Percentiles rank a stretch among this genome's conserved stretches.
Evolutionary conservation across 2,113 vertebrate species (phyloP).

Genomic region (Dicentrarchus labrax): DNA sequence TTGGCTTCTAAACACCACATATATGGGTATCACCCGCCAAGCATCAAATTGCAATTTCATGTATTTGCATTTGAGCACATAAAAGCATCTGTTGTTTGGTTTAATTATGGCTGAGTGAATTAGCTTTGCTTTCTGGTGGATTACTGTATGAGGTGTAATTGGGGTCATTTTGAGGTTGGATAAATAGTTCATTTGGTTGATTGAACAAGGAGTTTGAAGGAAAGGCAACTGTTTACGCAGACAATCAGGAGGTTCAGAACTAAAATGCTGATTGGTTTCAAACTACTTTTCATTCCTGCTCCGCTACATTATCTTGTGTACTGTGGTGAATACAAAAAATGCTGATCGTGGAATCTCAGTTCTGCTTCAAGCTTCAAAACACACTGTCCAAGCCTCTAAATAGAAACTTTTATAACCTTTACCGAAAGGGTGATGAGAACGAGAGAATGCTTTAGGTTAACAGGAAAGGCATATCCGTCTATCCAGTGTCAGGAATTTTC

Average conservation of each 20-base stretch:
- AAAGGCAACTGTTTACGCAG: conserved; percentile 14
- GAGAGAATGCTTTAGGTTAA: neutral
- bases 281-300: neutral
- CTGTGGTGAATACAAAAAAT: conserved; percentile 45
- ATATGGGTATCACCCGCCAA: conserved; percentile 1
- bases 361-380: conserved; percentile 62
- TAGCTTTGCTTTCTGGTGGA: conserved; percentile 40
- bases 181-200: conserved; percentile 23
- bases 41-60: conserved; percentile 52
- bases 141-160: conserved; percentile 22
- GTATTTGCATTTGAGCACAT: conserved; percentile 47
- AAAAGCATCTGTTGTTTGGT: conserved; percentile 37
- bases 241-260: conserved; percentile 5
- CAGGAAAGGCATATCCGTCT: neutral
- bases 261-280: conserved; percentile 36
- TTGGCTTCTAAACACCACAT: neutral
- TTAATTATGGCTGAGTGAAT: conserved; percentile 33
- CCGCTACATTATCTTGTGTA: neutral
- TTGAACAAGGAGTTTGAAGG: neutral
- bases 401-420: conserved; percentile 30
- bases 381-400: neutral
- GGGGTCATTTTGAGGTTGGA: conserved; percentile 39
- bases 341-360: conserved; percentile 72
- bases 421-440: neutral
- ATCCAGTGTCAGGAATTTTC: neutral